phyloP scores from a whole-genome alignment of 2,888 invertebrate genomes.

The Myathropa florea region DNA sequence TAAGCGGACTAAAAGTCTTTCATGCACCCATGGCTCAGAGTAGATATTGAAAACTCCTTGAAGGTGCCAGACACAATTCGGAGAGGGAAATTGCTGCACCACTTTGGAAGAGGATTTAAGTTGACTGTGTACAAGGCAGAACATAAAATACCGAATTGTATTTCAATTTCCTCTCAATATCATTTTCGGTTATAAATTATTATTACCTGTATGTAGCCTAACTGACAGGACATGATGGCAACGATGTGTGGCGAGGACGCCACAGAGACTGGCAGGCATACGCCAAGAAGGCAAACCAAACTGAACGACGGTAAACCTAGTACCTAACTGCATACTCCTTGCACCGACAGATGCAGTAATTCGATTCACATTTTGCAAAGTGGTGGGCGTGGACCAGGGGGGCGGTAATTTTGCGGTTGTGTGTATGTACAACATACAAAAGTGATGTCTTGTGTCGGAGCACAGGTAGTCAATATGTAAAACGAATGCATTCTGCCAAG shows the following conservation, averaged over 20 bases:
- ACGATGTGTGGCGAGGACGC: slow-evolving; percentile 27
- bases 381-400: not conserved
- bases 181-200: slow-evolving; percentile 69
- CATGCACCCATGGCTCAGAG: not conserved
- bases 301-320: not conserved
- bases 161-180: slow-evolving; percentile 69
- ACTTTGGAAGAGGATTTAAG: not conserved
- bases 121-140: not conserved
- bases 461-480: slow-evolving; percentile 46
- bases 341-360: slow-evolving; percentile 34
- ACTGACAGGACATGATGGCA: slow-evolving; percentile 50
- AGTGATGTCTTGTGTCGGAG: slow-evolving; percentile 14
- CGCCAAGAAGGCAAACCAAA: slow-evolving; percentile 19
- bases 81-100: slow-evolving; percentile 35
- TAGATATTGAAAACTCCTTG: not conserved
- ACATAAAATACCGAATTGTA: slow-evolving; percentile 60
- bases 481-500: slow-evolving; percentile 45
- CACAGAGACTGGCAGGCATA: not conserved
- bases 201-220: slow-evolving; percentile 52
- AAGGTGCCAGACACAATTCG: slow-evolving; percentile 13
- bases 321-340: not conserved
- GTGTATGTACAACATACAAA: slow-evolving; percentile 21
- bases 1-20: not conserved
- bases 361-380: slow-evolving; percentile 43
- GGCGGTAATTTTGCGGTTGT: slow-evolving; percentile 26